Conservation (phyloP, 1,140 invertebrate genomes). For the Caenorhabditis brenneri region DNA sequence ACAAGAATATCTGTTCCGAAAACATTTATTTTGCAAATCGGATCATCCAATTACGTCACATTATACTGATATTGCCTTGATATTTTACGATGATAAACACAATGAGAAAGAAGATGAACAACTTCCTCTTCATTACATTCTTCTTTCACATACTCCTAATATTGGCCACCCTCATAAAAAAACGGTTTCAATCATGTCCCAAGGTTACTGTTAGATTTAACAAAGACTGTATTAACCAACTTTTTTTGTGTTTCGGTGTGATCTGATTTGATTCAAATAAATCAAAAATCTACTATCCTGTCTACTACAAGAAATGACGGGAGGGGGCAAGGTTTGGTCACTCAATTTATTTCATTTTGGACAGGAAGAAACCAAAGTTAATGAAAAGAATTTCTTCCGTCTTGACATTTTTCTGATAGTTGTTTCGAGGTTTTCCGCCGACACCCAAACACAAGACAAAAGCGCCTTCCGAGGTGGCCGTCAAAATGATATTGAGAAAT, state of each 20-base stretch:
- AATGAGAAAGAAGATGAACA: background rate
- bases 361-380: background rate
- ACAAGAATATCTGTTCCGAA: background rate
- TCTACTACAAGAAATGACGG: background rate
- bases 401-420: background rate
- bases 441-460: background rate
- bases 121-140: conserved; percentile 6
- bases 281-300: conserved; percentile 2
- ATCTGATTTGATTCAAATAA: conserved; percentile 30
- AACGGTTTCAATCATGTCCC: conserved; percentile 14
- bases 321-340: conserved; percentile 25
- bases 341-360: background rate
- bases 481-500: conserved; percentile 1
- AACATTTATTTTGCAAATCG: conserved; percentile 13
- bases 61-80: conserved; percentile 2
- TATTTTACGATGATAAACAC: background rate
- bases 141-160: background rate
- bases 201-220: conserved; percentile 1
- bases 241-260: conserved; percentile 13
- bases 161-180: conserved; percentile 14
- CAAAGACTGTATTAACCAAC: background rate
- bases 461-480: background rate
- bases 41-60: background rate
- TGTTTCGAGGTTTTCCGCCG: background rate
- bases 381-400: background rate